These are phyloP conservation scores for Drosophila sordidula DNA, from an alignment of 2,888 invertebrate species.

Conservation along the genomic window DNA sequence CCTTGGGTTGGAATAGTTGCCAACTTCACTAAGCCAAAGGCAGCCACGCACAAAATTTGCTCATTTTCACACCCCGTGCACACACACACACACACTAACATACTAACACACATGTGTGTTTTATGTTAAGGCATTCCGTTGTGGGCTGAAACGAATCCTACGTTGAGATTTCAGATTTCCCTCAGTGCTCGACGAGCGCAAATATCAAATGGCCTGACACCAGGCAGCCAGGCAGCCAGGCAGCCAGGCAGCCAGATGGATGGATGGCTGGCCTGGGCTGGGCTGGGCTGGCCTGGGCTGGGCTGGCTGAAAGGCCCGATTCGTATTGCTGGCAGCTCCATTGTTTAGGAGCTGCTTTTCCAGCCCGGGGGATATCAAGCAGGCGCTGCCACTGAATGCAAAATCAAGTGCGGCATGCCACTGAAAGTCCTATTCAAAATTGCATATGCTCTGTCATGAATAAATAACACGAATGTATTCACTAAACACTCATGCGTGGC, in stretches of 20 bases:
- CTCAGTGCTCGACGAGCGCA: constrained; percentile 36
- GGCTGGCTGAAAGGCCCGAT: constrained; percentile 27
- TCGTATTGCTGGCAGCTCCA: constrained; percentile 24
- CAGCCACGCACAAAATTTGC: constrained; percentile 33
- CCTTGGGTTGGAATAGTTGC: constrained; percentile 8
- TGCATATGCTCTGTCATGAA: constrained; percentile 48
- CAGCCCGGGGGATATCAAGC: constrained; percentile 28
- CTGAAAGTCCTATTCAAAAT: constrained; percentile 37
- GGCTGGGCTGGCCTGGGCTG: not conserved
- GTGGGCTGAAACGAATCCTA: constrained; percentile 47
- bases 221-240: constrained; percentile 4
- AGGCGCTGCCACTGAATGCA: constrained; percentile 16
- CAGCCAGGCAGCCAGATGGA: constrained; percentile 12
- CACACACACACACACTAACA: constrained; percentile 2
- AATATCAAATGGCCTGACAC: constrained; percentile 54
- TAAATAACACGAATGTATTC: constrained; percentile 34
- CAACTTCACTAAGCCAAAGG: constrained; percentile 14
- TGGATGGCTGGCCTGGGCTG: not conserved
- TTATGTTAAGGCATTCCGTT: constrained; percentile 19
- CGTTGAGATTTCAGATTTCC: constrained; percentile 45
- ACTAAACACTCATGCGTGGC: constrained; percentile 25
- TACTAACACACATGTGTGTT: constrained; percentile 2
- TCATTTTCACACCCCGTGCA: constrained; percentile 39
- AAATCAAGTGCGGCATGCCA: constrained; percentile 25
- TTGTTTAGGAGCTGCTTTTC: constrained; percentile 41